Base-by-base conservation (phyloP, 2,797 vertebrate genomes). In the Philypnodon macrostomus region DNA sequence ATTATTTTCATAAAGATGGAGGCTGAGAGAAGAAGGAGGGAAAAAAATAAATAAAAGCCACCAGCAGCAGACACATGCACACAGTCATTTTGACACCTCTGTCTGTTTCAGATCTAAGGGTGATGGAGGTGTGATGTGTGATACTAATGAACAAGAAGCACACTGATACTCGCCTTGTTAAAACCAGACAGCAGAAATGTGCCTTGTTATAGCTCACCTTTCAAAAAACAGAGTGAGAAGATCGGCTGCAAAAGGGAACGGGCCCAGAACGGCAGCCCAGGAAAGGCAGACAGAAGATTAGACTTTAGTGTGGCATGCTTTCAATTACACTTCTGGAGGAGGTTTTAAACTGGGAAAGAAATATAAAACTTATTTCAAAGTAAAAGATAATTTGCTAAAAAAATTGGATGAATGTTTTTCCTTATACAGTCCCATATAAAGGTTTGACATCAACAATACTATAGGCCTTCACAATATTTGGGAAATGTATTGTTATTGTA, bases 121-220 rank as follows among this genome's bases (percentile, higher is more conserved):
- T 72, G 77, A 81, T 45, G 58, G 63, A 76, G 67, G 82, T 77
- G 79, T 75, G 73, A 84, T 82, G 70, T 72, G 63, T 59, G 71
- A 78, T 68, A 76, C 75, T 81, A 85, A 85, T 79, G 79, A 85
- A 83, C 69, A 77, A 77, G 55, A 79, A 56, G 54, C 55, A 58
- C 60, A 71, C 53, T 66, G 67, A 78, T 76, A 73, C 52, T 65
- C 47, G 67, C 63, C 82, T 84, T 70, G 79, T 83, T 80, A 75
- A 79, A 79, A 69, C 35, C 48, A 75, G 70, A 75, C 47, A 65
- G 53, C 56, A 58, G 58, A 76, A 58, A 77, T 63, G 48, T 53
- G 58, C 67, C 67, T 79, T 77, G 79, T 75, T 79, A 77, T 79
- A 69, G 70, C 67, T 73, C 74, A 75, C 59, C 57, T 78, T 75